Evolutionary conservation across 1,140 invertebrate genomes (phyloP), one percentile per base, ranked within the genome.

Genomic region (Macrotrachela quadricornifera): DNA sequence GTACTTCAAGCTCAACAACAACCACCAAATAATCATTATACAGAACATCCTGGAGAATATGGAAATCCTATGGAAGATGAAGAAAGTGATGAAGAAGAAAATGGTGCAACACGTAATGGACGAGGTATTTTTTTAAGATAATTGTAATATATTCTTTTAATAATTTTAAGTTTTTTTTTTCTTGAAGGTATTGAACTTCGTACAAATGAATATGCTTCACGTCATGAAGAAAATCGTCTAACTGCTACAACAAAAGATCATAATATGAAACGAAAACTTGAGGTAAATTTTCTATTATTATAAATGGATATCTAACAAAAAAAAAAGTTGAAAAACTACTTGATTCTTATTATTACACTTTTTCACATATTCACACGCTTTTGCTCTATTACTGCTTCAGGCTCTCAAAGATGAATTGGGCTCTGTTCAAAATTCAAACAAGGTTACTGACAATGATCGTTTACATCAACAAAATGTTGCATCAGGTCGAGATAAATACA

Each of bases 401-500:
- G 17, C 59, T 42, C 41, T 42, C 4, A 13, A 14, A 49, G 48
- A 37, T 49, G 53, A 54, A 43, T 59, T 74, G 49, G 66, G 64
- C 54, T 79, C 83, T 63, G 82, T 84, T n/a, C 78, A 86, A 59
- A 87, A 95, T 67, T 83, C 87, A 64, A 81, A 80, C 10, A 92
- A 69, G 57, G 57, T 65, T 30, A 74, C 70, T 11, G 58, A 60
- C 45, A 74, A 74, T 50, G 76, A 77, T 61, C 60, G 67, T 21
- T 62, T 77, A 10, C 76, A 78, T 71, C 79, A 85, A 69, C 88
- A 96, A 71, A 97, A 97, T 69, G 86, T 94, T 11, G 80, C 83
- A 65, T 84, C 90, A 67, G 88, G 92, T 45, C 79, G 91, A 57
- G 91, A 96, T 72, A 97, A 96, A 75, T 97, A 96, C 77, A 97